Evolutionary conservation across 2,113 vertebrate species (phyloP), one percentile per base, ranked within the genome.

Genomic region (Dicerorhinus sumatrensis): DNA sequence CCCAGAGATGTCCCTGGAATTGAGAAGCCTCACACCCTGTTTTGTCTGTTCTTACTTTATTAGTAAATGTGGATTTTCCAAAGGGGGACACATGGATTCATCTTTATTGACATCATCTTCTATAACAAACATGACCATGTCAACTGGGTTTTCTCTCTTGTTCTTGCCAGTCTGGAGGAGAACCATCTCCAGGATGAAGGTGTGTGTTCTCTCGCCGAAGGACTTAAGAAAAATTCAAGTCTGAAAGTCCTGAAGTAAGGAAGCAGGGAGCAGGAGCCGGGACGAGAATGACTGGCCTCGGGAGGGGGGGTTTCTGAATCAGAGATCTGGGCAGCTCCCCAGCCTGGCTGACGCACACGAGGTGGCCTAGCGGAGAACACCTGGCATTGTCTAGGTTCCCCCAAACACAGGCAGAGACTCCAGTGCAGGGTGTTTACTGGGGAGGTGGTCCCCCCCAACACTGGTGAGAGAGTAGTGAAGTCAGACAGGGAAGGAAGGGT

Each of bases 191-290:
- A 58, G 8, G 98, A 98, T 42, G 96, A 97, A 92, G 98, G 98
- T 21, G 96, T 96, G 31, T 93, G 86, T n/a, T 91, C 23, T 67
- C 96, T 98, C 0, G 97, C 97, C 1, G 88, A 95, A 91, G 98
- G 96, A 89, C 97, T 98, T 16, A 86, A 97, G 89, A 98, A 92
- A 89, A 98, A 98, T 36, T 91, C 97, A 9, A 95, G 96, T 89
- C 72, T 98, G 97, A 97, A 98, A 97, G 79, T 98, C 87, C 97
- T 98, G 65, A 98, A 98, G 98, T 98, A 98, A 95, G 98, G 86
- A 85, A 36, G 31, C 48, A 2, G 0, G 33, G 39, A 69, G 46
- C 63, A 69, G 83, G 27, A 80, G 17, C 42, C 0, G 0, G 70
- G 13, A 10, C 0, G 10, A 9, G 10, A 20, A 51, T 56, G 25